Evolutionary conservation across 2,888 invertebrate genomes (phyloP).

Genomic region (Plagiodera versicolora): DNA sequence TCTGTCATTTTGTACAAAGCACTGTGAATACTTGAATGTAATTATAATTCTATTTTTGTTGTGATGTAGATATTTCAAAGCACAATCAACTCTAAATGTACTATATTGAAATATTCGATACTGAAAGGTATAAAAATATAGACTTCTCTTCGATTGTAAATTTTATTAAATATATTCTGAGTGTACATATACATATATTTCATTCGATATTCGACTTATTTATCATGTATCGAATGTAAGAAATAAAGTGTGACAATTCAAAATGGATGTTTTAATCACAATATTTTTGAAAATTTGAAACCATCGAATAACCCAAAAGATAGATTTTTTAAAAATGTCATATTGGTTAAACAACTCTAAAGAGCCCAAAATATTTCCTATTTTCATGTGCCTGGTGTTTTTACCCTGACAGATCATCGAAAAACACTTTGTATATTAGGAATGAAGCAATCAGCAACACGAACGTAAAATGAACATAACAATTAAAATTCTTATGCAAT

Average conservation of each 20-base stretch:
- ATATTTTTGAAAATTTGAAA: no score
- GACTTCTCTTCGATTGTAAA: background rate
- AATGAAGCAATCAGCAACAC: no score
- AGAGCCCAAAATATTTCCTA: no score
- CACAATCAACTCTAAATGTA: constrained; percentile 19
- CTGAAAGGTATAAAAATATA: background rate
- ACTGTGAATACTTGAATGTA: constrained; percentile 20
- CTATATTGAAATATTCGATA: constrained; percentile 1
- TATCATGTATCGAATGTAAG: background rate
- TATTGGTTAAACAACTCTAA: no score
- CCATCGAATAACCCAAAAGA: no score
- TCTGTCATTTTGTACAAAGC: constrained; percentile 15
- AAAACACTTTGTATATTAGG: no score
- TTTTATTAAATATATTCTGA: background rate
- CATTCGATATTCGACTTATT: background rate
- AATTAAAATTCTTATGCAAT: background rate
- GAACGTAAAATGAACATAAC: background rate
- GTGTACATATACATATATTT: constrained; percentile 6
- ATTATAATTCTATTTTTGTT: constrained; percentile 16
- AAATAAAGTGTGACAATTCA: constrained; percentile 1
- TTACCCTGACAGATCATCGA: no score
- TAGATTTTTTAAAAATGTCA: no score
- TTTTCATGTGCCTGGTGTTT: no score
- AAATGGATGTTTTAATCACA: no score
- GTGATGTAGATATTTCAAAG: constrained; percentile 23